These are phyloP conservation scores for Orchestes rusci DNA, from an alignment of 2,888 invertebrate genomes.

Conservation along the genomic window DNA sequence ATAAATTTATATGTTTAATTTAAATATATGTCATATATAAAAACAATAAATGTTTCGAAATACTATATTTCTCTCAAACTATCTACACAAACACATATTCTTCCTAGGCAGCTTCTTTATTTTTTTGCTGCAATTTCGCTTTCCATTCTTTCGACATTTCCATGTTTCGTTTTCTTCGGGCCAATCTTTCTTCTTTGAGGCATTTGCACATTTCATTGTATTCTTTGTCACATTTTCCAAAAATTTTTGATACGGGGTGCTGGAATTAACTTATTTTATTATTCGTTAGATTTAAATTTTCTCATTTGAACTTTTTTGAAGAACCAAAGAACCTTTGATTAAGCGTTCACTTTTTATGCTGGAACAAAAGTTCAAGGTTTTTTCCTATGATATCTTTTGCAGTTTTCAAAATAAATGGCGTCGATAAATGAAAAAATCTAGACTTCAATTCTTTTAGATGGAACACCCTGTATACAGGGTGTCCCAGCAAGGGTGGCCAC, in stretches of 20 bases:
- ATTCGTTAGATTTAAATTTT: too few species aligned
- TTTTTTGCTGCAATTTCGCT: slow-evolving; percentile 26
- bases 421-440: too few species aligned
- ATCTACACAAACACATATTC: slow-evolving; percentile 8
- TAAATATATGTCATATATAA: slow-evolving; percentile 20
- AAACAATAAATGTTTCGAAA: slow-evolving; percentile 20
- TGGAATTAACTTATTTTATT: too few species aligned
- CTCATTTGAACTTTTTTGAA: too few species aligned
- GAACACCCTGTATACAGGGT: too few species aligned
- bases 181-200: slow-evolving; percentile 33
- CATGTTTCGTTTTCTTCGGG: slow-evolving; percentile 29
- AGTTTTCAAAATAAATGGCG: too few species aligned
- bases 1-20: slow-evolving; percentile 19
- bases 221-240: slow-evolving; percentile 33
- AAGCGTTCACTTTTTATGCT: too few species aligned
- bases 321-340: too few species aligned
- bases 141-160: slow-evolving; percentile 32
- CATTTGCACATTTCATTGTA: slow-evolving; percentile 32
- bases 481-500: too few species aligned
- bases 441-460: too few species aligned
- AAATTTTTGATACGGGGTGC: slow-evolving; percentile 30
- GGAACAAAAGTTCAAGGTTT: too few species aligned
- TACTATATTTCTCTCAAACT: slow-evolving; percentile 2
- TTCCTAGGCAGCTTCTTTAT: slow-evolving; percentile 16
- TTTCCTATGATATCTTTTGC: too few species aligned